A percentile compares a stretch with the other conserved stretches of the same genome.
Evolutionary conservation across 2,113 vertebrate genomes (phyloP).

Genomic region (Speoplatyrhinus poulsoni): DNA sequence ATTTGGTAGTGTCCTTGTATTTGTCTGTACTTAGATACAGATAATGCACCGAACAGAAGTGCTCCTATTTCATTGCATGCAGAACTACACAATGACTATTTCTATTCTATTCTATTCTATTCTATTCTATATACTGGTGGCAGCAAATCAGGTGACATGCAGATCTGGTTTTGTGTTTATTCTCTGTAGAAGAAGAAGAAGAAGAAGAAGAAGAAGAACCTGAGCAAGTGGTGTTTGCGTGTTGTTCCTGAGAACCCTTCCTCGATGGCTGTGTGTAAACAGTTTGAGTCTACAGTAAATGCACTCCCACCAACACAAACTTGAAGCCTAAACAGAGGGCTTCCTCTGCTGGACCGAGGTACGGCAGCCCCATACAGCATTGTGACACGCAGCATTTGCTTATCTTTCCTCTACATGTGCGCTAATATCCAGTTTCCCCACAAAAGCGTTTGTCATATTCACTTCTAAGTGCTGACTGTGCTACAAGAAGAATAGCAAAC

Average conservation of each 20-base stretch:
- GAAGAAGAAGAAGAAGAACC: conserved; percentile 45
- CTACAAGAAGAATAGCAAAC: not conserved
- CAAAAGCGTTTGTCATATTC: not conserved
- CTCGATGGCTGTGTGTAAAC: conserved; percentile 57
- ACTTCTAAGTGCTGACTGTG: not conserved
- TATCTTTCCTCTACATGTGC: not conserved
- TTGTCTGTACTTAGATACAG: too few species aligned
- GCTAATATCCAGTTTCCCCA: not conserved
- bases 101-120: too few species aligned
- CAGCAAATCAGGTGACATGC: conserved; percentile 29
- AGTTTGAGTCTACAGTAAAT: not conserved
- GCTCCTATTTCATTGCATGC: too few species aligned
- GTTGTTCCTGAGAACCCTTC: conserved; percentile 52
- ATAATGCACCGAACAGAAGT: too few species aligned
- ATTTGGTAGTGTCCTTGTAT: too few species aligned
- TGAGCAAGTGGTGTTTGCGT: conserved; percentile 66
- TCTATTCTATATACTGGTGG: conserved; percentile 9
- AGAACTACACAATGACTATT: too few species aligned
- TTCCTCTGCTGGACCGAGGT: not conserved
- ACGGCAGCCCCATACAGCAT: not conserved
- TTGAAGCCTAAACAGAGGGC: conserved; percentile 1
- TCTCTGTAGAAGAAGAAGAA: conserved; percentile 52
- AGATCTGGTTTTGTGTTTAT: conserved; percentile 63
- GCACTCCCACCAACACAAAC: not conserved
- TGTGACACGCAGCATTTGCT: not conserved